Base-by-base conservation (phyloP, 1,140 invertebrate genomes). In the Drosophila sturtevanti region DNA sequence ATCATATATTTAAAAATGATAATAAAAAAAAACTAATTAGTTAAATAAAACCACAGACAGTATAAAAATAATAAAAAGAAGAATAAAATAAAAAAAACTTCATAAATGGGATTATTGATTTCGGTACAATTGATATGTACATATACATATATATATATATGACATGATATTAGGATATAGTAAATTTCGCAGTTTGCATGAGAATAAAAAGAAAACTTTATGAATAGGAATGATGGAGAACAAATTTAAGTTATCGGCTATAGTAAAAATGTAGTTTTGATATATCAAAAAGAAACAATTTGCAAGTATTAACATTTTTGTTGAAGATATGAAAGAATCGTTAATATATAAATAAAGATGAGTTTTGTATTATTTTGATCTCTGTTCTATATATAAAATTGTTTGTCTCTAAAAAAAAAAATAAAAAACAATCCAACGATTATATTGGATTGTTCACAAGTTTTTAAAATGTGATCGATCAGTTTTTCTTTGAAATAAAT, bases 21-120 rank as follows among this genome's bases (percentile, higher is more conserved):
- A 66, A 24, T 31, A 48, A 51, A 59, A 51, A 24, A 67, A 27
- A 55, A 52, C 51, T 35, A 18, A 61, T 38, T 52, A 61, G 21
- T 54, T 41, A 68, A 62, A 68, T 37, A 62, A 52, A 24, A 67
- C 16, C n/a, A 38, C 52, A 38, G 16, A 38, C 21, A 35, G 31
- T n/a, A 52, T 24, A 35, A 51, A 35, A 51, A n/a, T n/a, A 44
- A 27, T 31, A 31, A 52, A 18, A 51, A 68, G 21, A 41, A 18
- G 37, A 31, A 65, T 31, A 22, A 48, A 14, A 35, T 14, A 31
- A 22, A 48, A 58, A 48, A 41, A 70, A 63, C 27, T 24, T 55
- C 24, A 55, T 7, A 55, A 55, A 55, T 55, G 52, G 52, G 52
- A 34, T 55, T 55, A 16, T 16, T 55, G 52, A 55, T 31, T 27